Conservation (phyloP, 2,888 invertebrate species). For the Plebejus melissa region DNA sequence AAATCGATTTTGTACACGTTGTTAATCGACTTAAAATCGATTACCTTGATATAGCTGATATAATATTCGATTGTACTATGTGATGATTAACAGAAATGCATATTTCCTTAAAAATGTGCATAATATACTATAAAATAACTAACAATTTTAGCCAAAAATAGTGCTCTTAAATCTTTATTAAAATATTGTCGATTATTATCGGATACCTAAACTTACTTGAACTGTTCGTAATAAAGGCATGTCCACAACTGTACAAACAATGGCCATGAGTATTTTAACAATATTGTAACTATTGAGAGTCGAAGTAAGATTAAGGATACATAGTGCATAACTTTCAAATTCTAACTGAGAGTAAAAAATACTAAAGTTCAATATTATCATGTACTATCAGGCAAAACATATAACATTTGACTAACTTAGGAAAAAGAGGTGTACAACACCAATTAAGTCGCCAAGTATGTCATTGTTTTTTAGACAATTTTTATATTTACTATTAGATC, state of each 20-base stretch:
- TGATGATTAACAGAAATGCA: slow-evolving; percentile 12
- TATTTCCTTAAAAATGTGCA: slow-evolving; percentile 22
- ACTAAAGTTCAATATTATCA: background rate
- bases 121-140: slow-evolving; percentile 10
- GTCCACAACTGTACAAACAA: slow-evolving; percentile 16
- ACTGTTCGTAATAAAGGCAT: slow-evolving; percentile 20
- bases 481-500: background rate
- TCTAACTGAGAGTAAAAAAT: background rate
- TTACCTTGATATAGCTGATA: slow-evolving; percentile 5
- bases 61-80: slow-evolving; percentile 20
- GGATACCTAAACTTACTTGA: slow-evolving; percentile 13
- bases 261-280: background rate
- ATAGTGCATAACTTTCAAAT: background rate
- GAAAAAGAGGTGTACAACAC: no score
- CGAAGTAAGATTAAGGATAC: background rate
- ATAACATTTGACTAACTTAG: background rate
- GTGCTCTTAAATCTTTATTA: slow-evolving; percentile 54
- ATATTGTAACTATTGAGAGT: slow-evolving; percentile 1
- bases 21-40: slow-evolving; percentile 12
- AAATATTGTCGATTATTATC: slow-evolving; percentile 56
- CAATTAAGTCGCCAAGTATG: background rate
- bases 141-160: slow-evolving; percentile 53
- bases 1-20: slow-evolving; percentile 22
- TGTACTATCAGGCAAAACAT: background rate
- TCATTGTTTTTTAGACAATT: background rate